Conservation (phyloP, 2,888 invertebrate genomes). For the Spisula solida region DNA sequence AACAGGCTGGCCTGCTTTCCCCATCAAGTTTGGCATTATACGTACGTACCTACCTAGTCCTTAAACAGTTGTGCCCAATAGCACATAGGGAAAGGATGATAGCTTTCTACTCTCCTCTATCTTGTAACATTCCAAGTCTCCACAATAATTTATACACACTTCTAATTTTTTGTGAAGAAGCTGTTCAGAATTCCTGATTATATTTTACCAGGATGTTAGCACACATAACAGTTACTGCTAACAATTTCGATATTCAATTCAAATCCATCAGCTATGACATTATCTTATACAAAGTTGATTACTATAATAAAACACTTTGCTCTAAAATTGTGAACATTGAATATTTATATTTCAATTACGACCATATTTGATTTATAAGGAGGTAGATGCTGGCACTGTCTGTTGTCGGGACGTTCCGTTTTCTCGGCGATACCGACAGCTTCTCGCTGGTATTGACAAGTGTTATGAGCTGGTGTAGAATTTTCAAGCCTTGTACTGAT, state of each 20-base stretch:
- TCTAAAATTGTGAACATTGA: neutral
- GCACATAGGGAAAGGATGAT: too few species aligned
- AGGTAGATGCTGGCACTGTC: neutral
- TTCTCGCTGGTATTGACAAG: conserved; percentile 8
- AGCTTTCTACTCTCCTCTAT: too few species aligned
- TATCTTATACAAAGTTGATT: neutral
- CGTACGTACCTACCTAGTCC: too few species aligned
- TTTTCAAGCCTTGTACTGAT: neutral
- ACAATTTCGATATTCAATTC: neutral
- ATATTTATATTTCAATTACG: neutral
- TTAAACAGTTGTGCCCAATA: too few species aligned
- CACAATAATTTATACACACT: too few species aligned
- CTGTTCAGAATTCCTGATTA: neutral
- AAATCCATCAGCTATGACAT: neutral
- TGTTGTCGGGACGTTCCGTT: neutral
- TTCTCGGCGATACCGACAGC: neutral
- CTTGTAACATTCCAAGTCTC: too few species aligned
- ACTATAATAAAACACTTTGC: neutral
- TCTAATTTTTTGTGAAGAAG: too few species aligned
- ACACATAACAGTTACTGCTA: neutral
- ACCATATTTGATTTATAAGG: conserved; percentile 11
- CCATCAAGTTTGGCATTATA: too few species aligned
- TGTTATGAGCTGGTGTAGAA: neutral
- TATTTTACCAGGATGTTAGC: neutral
- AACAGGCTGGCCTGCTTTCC: too few species aligned